phyloP scores from a whole-genome alignment of 2,797 vertebrate genomes.

The Bradypodion ventrale region DNA sequence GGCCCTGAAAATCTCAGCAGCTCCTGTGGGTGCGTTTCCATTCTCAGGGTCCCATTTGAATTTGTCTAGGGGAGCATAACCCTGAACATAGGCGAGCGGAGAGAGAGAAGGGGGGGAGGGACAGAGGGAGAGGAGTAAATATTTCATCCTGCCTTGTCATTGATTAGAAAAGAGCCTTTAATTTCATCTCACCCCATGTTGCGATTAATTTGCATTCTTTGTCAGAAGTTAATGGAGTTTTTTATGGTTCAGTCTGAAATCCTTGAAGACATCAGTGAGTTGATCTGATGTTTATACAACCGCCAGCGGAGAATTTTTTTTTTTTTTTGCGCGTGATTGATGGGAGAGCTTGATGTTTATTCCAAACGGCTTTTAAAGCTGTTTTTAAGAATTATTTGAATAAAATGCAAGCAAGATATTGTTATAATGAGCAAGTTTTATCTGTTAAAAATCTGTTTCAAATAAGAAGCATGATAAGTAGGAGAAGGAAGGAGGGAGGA shows the following conservation, averaged over 20 bases:
- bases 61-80: conserved; percentile 69
- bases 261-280: conserved; percentile 95
- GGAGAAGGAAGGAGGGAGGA: conserved; percentile 40
- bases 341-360: conserved; percentile 83
- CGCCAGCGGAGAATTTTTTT: conserved; percentile 88
- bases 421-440: conserved; percentile 81
- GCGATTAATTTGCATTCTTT: conserved; percentile 99
- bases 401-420: conserved; percentile 84
- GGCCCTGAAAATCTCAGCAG: conserved; percentile 56
- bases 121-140: conserved; percentile 74
- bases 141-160: conserved; percentile 96
- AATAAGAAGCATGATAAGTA: conserved; percentile 78
- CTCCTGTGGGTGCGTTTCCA: conserved; percentile 53
- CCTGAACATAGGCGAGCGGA: conserved; percentile 60
- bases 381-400: conserved; percentile 90
- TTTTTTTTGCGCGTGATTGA: conserved; percentile 82
- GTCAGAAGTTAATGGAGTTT: conserved; percentile 99
- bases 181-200: conserved; percentile 99
- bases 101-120: conserved; percentile 60
- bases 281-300: conserved; percentile 99
- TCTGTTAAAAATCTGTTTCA: conserved; percentile 86
- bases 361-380: conserved; percentile 88
- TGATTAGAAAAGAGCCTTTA: conserved; percentile 99
- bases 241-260: conserved; percentile 96
- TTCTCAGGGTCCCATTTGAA: conserved; percentile 76